Percentiles rank a stretch among this genome's conserved stretches.
Conservation (phyloP, 1,140 invertebrate genomes). For the Trichomalopsis sarcophagae region DNA sequence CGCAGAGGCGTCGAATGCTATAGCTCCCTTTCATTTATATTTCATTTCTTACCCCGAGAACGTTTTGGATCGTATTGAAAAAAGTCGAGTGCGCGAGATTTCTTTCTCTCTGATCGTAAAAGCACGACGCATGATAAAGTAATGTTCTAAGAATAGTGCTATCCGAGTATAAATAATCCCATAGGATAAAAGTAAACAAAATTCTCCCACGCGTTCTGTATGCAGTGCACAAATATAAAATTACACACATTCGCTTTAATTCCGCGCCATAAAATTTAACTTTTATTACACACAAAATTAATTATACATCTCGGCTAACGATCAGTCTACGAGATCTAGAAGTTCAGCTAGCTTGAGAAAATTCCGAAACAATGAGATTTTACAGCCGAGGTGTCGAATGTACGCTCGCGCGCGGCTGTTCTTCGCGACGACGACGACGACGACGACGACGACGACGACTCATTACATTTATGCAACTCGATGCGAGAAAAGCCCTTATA, state of each 20-base stretch:
- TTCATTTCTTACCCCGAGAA: background rate
- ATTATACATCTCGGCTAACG: background rate
- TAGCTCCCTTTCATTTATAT: slow-evolving; percentile 43
- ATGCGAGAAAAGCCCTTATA: slow-evolving; percentile 49
- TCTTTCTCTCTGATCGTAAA: background rate
- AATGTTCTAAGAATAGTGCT: too few species aligned
- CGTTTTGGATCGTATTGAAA: slow-evolving; percentile 11
- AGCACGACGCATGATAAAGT: background rate
- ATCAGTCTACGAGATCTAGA: background rate
- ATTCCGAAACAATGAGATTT: slow-evolving; percentile 39
- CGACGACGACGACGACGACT: slow-evolving; percentile 11
- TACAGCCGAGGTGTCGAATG: slow-evolving; percentile 36
- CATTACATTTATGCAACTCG: slow-evolving; percentile 53
- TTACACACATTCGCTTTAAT: background rate
- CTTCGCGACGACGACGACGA: slow-evolving; percentile 22
- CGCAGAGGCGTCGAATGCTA: background rate
- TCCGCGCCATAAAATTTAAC: background rate
- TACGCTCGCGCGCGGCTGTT: background rate
- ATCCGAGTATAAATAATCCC: too few species aligned
- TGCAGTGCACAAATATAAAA: too few species aligned
- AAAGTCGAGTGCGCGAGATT: background rate
- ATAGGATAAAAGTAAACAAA: too few species aligned
- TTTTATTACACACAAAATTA: background rate
- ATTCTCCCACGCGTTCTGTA: too few species aligned
- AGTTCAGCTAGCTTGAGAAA: slow-evolving; percentile 17